Conservation (phyloP, 2,888 invertebrate genomes). For the Sylvicola cinctus region DNA sequence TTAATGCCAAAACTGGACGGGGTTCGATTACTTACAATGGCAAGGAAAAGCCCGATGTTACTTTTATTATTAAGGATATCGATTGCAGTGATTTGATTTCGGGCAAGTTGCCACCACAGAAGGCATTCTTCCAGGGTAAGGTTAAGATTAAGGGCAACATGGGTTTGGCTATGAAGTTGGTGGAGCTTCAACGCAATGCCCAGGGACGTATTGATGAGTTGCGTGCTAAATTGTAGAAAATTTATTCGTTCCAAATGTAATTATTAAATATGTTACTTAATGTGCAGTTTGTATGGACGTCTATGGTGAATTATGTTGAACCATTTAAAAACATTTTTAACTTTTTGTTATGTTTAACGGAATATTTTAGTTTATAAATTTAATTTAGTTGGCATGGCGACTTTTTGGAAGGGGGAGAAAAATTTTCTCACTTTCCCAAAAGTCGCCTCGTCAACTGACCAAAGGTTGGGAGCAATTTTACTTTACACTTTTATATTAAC, state of each 20-base stretch:
- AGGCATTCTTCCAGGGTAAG: constrained; percentile 92
- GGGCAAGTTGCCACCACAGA: constrained; percentile 85
- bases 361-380: too few species aligned
- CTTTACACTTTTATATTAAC: too few species aligned
- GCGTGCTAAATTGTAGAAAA: constrained; percentile 48
- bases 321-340: too few species aligned
- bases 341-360: too few species aligned
- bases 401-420: too few species aligned
- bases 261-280: too few species aligned
- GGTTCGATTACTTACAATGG: constrained; percentile 70
- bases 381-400: too few species aligned
- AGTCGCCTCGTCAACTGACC: too few species aligned
- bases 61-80: constrained; percentile 70
- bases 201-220: constrained; percentile 50
- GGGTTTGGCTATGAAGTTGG: constrained; percentile 87
- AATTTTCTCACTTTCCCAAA: too few species aligned
- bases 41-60: constrained; percentile 70
- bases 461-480: too few species aligned
- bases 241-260: not conserved
- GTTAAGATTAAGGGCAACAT: constrained; percentile 92
- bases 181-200: constrained; percentile 58
- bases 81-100: constrained; percentile 75
- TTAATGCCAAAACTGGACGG: constrained; percentile 77
- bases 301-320: too few species aligned
- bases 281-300: too few species aligned